Evolutionary conservation across 2,113 vertebrate genomes (phyloP).

Genomic region (Tiliqua scincoides): DNA sequence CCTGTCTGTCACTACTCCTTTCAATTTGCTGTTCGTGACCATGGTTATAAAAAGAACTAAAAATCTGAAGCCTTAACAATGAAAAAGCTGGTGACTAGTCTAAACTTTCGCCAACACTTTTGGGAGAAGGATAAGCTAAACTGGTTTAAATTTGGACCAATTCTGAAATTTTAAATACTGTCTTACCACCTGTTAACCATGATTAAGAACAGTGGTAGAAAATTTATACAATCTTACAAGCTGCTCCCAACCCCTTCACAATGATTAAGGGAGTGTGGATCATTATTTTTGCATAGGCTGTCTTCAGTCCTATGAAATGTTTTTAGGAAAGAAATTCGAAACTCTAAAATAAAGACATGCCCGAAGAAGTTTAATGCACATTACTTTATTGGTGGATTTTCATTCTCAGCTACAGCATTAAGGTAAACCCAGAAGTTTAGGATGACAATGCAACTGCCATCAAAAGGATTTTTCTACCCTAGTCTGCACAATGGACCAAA

Average conservation of each 20-base stretch:
- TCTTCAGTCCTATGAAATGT: too few species aligned
- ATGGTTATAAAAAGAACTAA: background rate
- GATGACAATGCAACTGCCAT: too few species aligned
- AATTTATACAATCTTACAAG: background rate
- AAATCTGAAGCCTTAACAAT: background rate
- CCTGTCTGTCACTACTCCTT: background rate
- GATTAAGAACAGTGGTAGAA: too few species aligned
- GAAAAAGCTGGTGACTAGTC: background rate
- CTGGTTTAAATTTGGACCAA: background rate
- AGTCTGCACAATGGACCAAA: background rate
- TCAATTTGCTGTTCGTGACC: background rate
- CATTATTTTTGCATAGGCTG: background rate
- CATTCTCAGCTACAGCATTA: background rate
- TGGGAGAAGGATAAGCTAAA: background rate
- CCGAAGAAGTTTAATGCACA: background rate
- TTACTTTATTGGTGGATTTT: background rate
- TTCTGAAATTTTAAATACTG: background rate
- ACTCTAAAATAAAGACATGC: background rate
- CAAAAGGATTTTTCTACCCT: slow-evolving; percentile 8
- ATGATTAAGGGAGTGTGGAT: too few species aligned
- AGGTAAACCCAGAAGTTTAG: background rate
- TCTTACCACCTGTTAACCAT: background rate
- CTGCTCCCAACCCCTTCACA: background rate
- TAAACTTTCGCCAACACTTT: background rate
- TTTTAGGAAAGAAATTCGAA: background rate